phyloP scores from a whole-genome alignment of 2,113 vertebrate genomes.

The Macrotis lagotis region DNA sequence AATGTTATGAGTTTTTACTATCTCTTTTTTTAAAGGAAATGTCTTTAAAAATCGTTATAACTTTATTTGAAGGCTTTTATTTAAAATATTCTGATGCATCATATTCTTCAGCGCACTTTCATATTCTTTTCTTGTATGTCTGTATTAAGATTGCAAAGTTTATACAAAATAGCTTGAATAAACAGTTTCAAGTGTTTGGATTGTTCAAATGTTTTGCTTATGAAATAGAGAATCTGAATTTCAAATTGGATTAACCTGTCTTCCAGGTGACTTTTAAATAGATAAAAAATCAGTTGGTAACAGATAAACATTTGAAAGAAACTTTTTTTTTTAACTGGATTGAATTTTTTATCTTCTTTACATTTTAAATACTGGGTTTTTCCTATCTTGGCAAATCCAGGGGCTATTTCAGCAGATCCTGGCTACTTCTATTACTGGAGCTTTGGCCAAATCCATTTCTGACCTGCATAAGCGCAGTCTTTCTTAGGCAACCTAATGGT shows the following conservation, averaged over 20 bases:
- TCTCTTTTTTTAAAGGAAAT: constrained; percentile 78
- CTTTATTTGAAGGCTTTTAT: constrained; percentile 83
- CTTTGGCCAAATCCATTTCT: not conserved
- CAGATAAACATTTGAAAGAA: constrained; percentile 24
- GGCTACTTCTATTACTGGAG: not conserved
- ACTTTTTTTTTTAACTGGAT: not conserved
- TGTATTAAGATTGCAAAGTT: constrained; percentile 83
- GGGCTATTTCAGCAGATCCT: not conserved
- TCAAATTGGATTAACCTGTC: constrained; percentile 48
- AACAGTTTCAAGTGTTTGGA: constrained; percentile 84
- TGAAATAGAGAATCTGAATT: constrained; percentile 51
- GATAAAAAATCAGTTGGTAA: constrained; percentile 15
- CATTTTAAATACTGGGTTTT: not conserved
- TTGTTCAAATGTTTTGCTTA: constrained; percentile 58
- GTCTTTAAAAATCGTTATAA: constrained; percentile 78
- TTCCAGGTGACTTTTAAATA: not conserved
- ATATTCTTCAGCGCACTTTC: constrained; percentile 83
- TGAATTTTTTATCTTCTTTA: not conserved
- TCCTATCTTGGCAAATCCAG: not conserved
- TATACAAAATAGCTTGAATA: constrained; percentile 88
- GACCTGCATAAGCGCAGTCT: not conserved
- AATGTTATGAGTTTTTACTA: constrained; percentile 76
- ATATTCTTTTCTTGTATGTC: constrained; percentile 84
- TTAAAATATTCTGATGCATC: constrained; percentile 85
- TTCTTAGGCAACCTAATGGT: not conserved